Base-by-base conservation (phyloP, 2,797 vertebrate genomes). In the Sorex maritimensis region DNA sequence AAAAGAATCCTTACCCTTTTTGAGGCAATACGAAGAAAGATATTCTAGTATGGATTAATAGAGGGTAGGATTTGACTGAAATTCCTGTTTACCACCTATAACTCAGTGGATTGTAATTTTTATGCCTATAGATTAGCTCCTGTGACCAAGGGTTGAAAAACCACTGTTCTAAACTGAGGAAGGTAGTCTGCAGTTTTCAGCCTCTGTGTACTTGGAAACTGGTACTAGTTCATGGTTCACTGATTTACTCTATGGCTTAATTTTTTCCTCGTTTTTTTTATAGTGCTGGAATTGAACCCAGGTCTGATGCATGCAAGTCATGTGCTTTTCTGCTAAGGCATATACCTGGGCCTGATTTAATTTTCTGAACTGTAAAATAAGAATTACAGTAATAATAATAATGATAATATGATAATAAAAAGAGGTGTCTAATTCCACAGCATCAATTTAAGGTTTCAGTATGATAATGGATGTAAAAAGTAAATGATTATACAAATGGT, bases 361-460 rank as follows among this genome's bases (percentile, higher is more conserved):
- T 94, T 92, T n/a, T n/a, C 52, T 93, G 75, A 72, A 52, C 63
- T 94, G 5, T 94, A 82, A 82, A 74, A 73, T 82, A 21, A 81
- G 65, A 90, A 81, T 81, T 58, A 44, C 73, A 68, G 4, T 88
- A 73, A 92, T 71, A 87, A 81, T 93, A 90, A 80, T 90, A 87
- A 81, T 93, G 88, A 80, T 90, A 34, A 83, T 14, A 78, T 87
- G 74, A 15, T 84, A 21, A 81, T 46, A 69, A 74, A 72, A 86
- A 91, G 52, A 55, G 52, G 12, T 90, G 1, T 68, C 28, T 26
- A 58, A 44, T 88, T 94, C 88, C 78, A 77, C 12, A 41, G 72
- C 68, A 65, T 79, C 88, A 63, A 67, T 92, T 91, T 82, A 91
- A 89, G 34, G 63, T 86, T 91, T 82, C 67, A 73, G 38, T 61